phyloP scores from a whole-genome alignment of 2,113 vertebrate species.

The Neoarius graeffei region DNA sequence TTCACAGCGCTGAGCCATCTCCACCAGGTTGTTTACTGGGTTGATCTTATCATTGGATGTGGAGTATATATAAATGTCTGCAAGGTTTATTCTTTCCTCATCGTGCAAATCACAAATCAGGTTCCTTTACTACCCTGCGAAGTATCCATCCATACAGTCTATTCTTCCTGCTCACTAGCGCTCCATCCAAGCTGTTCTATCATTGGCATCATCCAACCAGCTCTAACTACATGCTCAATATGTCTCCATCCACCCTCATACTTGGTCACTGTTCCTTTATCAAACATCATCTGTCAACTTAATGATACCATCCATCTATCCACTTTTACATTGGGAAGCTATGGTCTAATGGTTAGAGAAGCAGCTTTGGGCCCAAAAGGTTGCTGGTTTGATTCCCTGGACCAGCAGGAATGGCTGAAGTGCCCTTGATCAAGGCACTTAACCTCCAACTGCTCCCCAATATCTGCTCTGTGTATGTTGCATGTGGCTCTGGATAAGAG shows the following conservation, averaged over 20 bases:
- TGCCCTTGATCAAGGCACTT: too few relatives aligned
- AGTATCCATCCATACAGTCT: not conserved
- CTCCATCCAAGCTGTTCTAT: not conserved
- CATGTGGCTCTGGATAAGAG: too few relatives aligned
- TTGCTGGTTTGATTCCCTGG: too few relatives aligned
- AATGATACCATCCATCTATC: not conserved
- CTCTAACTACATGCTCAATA: not conserved
- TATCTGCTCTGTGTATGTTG: too few relatives aligned
- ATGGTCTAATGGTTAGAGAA: too few relatives aligned
- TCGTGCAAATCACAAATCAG: not conserved
- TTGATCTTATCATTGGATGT: conserved; percentile 8
- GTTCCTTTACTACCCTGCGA: too few relatives aligned
- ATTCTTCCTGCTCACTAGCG: not conserved
- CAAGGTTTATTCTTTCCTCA: not conserved
- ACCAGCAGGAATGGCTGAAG: too few relatives aligned
- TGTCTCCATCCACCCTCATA: not conserved
- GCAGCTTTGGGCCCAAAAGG: too few relatives aligned
- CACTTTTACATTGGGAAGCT: not conserved
- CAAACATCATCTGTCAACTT: not conserved
- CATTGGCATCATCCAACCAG: not conserved
- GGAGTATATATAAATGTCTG: not conserved
- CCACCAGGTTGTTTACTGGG: not conserved
- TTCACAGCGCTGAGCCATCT: not conserved
- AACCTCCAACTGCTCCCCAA: too few relatives aligned
- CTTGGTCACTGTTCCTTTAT: not conserved